A percentile compares a stretch with the other conserved stretches of the same genome.
phyloP scores from a whole-genome alignment of 1,140 invertebrate genomes.

The Orchestia grillus region DNA sequence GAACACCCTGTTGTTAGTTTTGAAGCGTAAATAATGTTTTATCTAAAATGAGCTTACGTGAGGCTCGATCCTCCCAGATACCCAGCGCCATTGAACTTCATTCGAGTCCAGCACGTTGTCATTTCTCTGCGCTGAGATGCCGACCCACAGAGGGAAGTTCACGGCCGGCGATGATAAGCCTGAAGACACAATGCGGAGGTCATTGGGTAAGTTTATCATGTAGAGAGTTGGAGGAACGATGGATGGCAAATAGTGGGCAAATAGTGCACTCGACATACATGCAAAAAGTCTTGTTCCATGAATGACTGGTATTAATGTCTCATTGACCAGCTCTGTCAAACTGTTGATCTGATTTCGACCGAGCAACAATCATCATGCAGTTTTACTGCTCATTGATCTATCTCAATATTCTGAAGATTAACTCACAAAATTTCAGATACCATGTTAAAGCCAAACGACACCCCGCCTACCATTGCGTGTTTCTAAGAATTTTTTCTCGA shows the following conservation, averaged over 20 bases:
- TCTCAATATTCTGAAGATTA: too few species aligned
- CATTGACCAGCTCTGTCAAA: not conserved
- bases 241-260: not conserved
- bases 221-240: not conserved
- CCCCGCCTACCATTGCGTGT: too few species aligned
- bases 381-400: not conserved
- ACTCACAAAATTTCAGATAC: too few species aligned
- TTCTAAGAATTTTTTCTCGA: too few species aligned
- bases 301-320: not conserved
- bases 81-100: constrained; percentile 84
- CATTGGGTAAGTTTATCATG: not conserved
- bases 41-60: constrained; percentile 70
- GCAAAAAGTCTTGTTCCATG: not conserved
- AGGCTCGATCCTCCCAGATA: constrained; percentile 77
- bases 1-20: too few species aligned
- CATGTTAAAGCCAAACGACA: too few species aligned
- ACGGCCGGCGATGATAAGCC: constrained; percentile 45
- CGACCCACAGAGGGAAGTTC: constrained; percentile 70
- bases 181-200: not conserved
- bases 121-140: constrained; percentile 78
- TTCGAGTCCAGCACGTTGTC: constrained; percentile 77
- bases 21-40: not conserved
- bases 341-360: not conserved
- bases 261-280: not conserved
- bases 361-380: not conserved